Evolutionary conservation across 2,797 vertebrate species (phyloP).

Genomic region (Neosilurus hyrtlii): DNA sequence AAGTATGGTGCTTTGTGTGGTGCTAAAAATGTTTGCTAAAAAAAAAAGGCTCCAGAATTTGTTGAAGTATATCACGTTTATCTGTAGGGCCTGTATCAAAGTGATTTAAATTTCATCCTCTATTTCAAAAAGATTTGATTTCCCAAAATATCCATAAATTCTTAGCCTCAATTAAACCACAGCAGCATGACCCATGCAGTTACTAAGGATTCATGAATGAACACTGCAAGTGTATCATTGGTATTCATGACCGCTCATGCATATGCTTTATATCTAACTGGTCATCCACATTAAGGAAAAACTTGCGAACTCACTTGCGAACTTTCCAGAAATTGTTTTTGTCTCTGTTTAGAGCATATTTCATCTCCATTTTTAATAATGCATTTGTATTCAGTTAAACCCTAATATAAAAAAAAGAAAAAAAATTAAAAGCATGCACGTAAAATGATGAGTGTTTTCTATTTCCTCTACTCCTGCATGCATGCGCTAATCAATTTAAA

Average conservation of each 20-base stretch:
- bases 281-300: background rate
- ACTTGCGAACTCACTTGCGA: background rate
- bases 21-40: too few relatives aligned
- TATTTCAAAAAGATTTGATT: background rate
- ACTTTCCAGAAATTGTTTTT: background rate
- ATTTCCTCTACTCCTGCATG: conserved; percentile 1
- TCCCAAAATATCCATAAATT: background rate
- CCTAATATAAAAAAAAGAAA: background rate
- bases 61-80: too few relatives aligned
- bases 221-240: background rate
- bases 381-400: background rate
- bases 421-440: background rate
- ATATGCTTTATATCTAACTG: background rate
- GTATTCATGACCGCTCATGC: background rate
- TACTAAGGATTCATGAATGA: background rate
- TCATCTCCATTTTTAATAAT: background rate
- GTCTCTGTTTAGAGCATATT: background rate
- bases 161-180: background rate
- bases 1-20: too few relatives aligned
- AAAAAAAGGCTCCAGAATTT: too few relatives aligned
- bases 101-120: too few relatives aligned
- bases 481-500: conserved; percentile 17
- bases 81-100: too few relatives aligned
- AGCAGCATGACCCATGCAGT: background rate
- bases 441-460: background rate